Evolutionary conservation across 2,888 invertebrate genomes (phyloP), one percentile per base, ranked within the genome.

Genomic region (Eupithecia subumbrata): DNA sequence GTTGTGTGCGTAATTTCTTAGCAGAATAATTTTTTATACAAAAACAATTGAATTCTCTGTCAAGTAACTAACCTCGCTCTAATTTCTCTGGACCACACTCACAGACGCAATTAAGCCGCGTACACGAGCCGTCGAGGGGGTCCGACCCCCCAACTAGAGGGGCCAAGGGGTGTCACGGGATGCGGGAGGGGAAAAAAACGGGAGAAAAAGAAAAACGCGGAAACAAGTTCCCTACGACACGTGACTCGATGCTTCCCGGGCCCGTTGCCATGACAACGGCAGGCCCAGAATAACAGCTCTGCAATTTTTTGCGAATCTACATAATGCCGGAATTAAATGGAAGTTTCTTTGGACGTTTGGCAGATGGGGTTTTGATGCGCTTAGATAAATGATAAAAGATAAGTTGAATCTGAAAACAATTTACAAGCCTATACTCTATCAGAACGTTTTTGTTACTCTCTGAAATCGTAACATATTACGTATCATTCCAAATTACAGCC

Each of bases 51-150:
- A 78, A 79, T 87, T 90, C 92, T 93, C 90, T 87, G 81, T 79
- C 71, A 52, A 48, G 45, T 63, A 81, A 82, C 85, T 92, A 90
- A 84, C 83, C 91, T 85, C 83, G 93, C 88, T 92, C 94, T 94
- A 93, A 94, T 94, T 94, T 94, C 92, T 93, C 91, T 91, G 93
- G 92, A 93, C 94, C 94, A 94, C 94, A 93, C 94, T 93, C 94
- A 94, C 95, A 94, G 94, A 92, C 94, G 94, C 94, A 94, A 94
- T 95, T 94, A 95, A 95, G 95, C 92, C 91, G 89, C 93, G 92
- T 92, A 93, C 93, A 93, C 93, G 92, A 90, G 92, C 89, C 87
- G 87, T 87, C 83, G 88, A 88, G 90, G 89, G 88, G 78, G 82
- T 56, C 22, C 85, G 66, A 74, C 79, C 83, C 74, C 43, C 80